phyloP scores from a whole-genome alignment of 2,797 vertebrate genomes.

The Gobionotothen gibberifrons region DNA sequence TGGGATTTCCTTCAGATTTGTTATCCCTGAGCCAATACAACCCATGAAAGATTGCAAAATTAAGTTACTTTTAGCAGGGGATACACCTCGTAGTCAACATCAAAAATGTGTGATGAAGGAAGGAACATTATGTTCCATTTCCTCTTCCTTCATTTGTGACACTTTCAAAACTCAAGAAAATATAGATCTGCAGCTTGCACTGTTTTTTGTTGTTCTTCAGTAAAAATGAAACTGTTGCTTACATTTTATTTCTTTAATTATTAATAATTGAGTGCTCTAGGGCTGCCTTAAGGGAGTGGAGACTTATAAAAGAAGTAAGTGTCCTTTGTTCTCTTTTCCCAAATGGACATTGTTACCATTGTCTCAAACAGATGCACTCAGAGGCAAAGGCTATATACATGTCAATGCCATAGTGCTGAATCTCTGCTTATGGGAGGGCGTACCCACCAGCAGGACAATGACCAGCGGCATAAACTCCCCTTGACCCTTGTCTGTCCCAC shows the following conservation, averaged over 20 bases:
- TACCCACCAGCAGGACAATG: slow-evolving; percentile 57
- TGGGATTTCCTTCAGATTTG: background rate
- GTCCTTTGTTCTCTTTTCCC: slow-evolving; percentile 27
- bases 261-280: slow-evolving; percentile 1
- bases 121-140: slow-evolving; percentile 13
- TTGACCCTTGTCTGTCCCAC: slow-evolving; percentile 23
- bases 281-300: background rate
- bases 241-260: background rate
- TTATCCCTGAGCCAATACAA: background rate
- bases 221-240: background rate
- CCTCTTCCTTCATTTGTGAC: background rate
- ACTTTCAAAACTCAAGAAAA: background rate
- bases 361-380: slow-evolving; percentile 40
- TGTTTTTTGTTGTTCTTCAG: background rate
- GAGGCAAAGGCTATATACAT: slow-evolving; percentile 55
- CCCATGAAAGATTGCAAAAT: background rate
- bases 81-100: background rate
- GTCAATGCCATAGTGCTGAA: slow-evolving; percentile 63
- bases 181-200: background rate
- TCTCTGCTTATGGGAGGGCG: slow-evolving; percentile 14
- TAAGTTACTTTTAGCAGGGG: too few relatives aligned
- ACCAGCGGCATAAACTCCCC: slow-evolving; percentile 29
- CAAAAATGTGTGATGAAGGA: background rate
- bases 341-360: slow-evolving; percentile 50
- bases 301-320: background rate